Base-by-base conservation (phyloP, 2,888 invertebrate species). In the Macaria liturata region DNA sequence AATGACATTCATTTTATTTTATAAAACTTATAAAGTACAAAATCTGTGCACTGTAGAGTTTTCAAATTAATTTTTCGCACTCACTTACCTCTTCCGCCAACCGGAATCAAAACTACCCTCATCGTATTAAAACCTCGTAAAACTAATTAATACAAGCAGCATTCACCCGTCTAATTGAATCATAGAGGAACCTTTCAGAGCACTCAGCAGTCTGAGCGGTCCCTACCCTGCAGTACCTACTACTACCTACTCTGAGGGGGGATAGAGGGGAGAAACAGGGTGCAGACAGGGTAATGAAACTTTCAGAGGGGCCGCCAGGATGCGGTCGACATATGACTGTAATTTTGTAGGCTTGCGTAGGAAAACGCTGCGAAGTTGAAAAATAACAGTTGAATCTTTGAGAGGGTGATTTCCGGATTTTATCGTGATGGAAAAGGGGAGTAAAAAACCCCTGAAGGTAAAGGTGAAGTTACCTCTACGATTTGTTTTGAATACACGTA, bases 231-330 rank as follows among this genome's bases (percentile, higher is more conserved):
- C 65, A n/a, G 42, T 8, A n/a, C 8, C 8, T 42, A 42, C 42
- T 8, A 5, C 39, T 39, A 7, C 8, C 39, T 5, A 39, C 75
- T 70, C 63, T 61, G 9, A 32, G 37, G 46, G 49, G 49, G 56
- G 62, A 69, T 68, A 70, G 62, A 68, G 64, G 55, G 63, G 69
- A 64, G 57, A 34, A 46, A 51, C 50, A 54, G 71, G 74, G 76
- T 65, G 73, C 69, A 76, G 79, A 77, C 78, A 74, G 79, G 79
- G 78, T 76, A 74, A 80, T 84, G 78, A 82, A 85, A 84, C 75
- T 84, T 86, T 84, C 81, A 84, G 81, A 77, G 67, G 62, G 67
- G 68, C 71, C 71, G 71, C 72, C 68, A 72, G 72, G 73, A 71
- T 72, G 67, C 61, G 65, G 42, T 66, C 70, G 69, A 74, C 70